These are phyloP conservation scores for Amblyornis subalaris DNA, from an alignment of 2,113 vertebrate genomes.

Conservation along the genomic window DNA sequence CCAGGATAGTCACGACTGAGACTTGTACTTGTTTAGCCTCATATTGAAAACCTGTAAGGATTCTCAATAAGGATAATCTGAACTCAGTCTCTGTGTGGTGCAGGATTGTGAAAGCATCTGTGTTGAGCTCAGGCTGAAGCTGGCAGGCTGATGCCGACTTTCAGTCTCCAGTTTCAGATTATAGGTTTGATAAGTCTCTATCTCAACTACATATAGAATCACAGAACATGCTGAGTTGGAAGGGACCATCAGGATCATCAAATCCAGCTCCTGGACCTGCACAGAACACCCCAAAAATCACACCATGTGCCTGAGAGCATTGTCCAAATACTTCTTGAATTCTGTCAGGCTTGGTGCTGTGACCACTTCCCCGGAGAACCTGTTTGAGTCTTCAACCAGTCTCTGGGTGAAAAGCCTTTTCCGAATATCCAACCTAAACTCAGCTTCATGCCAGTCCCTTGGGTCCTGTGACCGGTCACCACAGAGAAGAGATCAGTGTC, in stretches of 20 bases:
- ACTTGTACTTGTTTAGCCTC: neutral
- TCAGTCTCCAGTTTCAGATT: neutral
- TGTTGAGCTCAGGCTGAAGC: neutral
- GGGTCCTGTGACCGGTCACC: neutral
- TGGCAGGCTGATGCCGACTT: rapidly evolving
- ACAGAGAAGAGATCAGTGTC: neutral
- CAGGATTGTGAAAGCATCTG: neutral
- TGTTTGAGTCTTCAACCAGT: neutral
- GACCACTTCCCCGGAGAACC: neutral
- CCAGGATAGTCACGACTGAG: rapidly evolving
- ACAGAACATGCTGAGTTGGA: neutral
- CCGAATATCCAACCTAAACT: neutral
- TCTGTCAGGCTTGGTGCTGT: neutral
- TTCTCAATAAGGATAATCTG: neutral
- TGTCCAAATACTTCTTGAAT: neutral
- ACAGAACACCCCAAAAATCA: neutral
- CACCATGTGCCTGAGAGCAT: too few relatives aligned
- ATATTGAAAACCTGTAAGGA: rapidly evolving
- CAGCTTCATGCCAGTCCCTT: neutral
- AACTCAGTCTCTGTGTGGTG: neutral
- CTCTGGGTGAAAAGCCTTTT: neutral
- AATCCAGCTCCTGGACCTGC: neutral
- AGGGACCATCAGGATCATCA: neutral
- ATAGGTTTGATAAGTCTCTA: neutral
- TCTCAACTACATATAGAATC: neutral